Evolutionary conservation across 1,140 invertebrate genomes (phyloP).

Genomic region (Drosophila kanapiae): DNA sequence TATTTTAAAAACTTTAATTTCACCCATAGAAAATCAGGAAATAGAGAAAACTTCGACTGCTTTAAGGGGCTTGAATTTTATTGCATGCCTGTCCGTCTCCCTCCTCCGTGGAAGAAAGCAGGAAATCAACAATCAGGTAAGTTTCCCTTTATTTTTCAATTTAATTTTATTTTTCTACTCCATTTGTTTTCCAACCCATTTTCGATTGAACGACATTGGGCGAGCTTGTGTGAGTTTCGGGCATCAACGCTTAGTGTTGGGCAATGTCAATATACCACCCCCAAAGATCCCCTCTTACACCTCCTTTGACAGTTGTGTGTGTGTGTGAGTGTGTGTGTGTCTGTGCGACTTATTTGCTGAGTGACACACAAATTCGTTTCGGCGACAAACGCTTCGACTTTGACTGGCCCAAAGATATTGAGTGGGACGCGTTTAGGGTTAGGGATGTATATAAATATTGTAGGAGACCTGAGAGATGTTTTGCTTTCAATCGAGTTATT

Average conservation of each 20-base stretch:
- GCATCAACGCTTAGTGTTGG: constrained; percentile 28
- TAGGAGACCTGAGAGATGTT: neutral
- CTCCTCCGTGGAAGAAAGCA: neutral
- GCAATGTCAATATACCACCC: constrained; percentile 44
- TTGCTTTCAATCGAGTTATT: neutral
- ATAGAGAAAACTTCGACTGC: neutral
- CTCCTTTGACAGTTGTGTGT: constrained; percentile 2
- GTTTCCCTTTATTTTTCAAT: constrained; percentile 46
- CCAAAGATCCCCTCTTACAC: neutral
- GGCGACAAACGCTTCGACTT: constrained; percentile 51
- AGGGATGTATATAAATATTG: constrained; percentile 12
- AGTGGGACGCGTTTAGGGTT: neutral
- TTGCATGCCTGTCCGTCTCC: neutral
- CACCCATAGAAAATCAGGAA: neutral
- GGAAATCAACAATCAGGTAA: constrained; percentile 38
- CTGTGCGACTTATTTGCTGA: constrained; percentile 62
- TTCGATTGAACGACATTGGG: constrained; percentile 23
- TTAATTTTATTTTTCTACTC: constrained; percentile 60
- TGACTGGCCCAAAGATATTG: constrained; percentile 54
- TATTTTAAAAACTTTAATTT: neutral
- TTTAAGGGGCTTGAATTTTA: neutral
- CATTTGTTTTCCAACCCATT: constrained; percentile 51
- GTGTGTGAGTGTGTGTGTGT: neutral
- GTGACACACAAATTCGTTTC: constrained; percentile 74
- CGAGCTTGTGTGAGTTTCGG: constrained; percentile 6